These are phyloP conservation scores for Crotalus helleri DNA, from an alignment of 2,113 vertebrate species.

Conservation along the genomic window DNA sequence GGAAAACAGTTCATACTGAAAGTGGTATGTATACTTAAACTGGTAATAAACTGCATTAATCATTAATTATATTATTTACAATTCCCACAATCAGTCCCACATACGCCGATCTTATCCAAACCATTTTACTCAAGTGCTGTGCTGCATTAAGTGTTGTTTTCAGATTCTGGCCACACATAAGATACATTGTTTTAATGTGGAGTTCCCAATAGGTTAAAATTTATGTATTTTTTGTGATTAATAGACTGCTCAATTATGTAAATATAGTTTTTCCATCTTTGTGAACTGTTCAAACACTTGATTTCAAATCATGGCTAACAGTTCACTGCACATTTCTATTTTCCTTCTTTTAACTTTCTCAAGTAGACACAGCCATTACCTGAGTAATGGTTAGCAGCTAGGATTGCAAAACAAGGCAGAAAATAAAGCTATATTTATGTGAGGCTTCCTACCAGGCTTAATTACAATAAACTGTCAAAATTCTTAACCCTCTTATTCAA, in stretches of 20 bases:
- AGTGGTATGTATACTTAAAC: background rate
- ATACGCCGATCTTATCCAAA: no score
- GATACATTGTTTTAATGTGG: no score
- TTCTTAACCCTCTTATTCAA: background rate
- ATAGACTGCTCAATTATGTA: background rate
- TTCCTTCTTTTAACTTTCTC: background rate
- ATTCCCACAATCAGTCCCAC: background rate
- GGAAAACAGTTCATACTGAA: background rate
- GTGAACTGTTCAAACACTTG: background rate
- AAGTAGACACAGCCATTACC: background rate
- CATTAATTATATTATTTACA: background rate
- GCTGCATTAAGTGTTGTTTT: no score
- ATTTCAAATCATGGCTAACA: background rate
- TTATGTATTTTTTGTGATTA: background rate
- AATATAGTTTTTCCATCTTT: background rate
- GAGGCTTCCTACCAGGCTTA: background rate
- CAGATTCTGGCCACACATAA: no score
- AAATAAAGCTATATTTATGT: background rate
- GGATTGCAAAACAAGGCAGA: background rate
- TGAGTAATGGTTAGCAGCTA: background rate
- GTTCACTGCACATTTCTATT: background rate
- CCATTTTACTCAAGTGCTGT: no score
- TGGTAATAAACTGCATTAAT: background rate
- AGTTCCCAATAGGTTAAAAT: background rate
- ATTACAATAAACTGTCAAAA: background rate